Conservation (phyloP, 2,888 invertebrate genomes). For the Rhagonycha fulva region DNA sequence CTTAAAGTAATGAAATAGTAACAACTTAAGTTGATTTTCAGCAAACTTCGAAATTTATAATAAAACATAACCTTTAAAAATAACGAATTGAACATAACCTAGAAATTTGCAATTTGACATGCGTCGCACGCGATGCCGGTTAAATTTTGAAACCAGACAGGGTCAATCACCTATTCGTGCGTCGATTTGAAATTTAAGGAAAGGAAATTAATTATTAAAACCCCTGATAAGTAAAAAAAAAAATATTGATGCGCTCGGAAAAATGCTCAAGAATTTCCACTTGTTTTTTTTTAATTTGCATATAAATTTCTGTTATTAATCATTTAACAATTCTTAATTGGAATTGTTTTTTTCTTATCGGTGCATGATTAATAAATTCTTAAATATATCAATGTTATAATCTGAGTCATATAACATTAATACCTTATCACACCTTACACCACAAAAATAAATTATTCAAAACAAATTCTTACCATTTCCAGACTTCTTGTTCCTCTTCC, state of each 20-base stretch:
- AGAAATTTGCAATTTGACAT: neutral
- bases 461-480: slow-evolving; percentile 61
- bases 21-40: neutral
- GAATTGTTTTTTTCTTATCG: too few relatives aligned
- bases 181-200: neutral
- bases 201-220: neutral
- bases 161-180: neutral
- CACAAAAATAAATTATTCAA: neutral
- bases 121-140: neutral
- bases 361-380: neutral
- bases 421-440: neutral
- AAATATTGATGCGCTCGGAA: neutral
- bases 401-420: neutral
- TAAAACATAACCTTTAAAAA: too few relatives aligned
- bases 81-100: neutral
- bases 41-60: neutral
- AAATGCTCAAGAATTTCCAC: neutral
- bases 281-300: neutral
- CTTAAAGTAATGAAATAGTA: neutral
- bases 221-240: neutral
- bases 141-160: neutral
- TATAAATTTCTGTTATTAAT: neutral
- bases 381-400: neutral
- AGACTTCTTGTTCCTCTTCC: slow-evolving; percentile 87
- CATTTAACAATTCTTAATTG: neutral